phyloP scores from a whole-genome alignment of 2,113 vertebrate genomes.

The Elephas maximus region DNA sequence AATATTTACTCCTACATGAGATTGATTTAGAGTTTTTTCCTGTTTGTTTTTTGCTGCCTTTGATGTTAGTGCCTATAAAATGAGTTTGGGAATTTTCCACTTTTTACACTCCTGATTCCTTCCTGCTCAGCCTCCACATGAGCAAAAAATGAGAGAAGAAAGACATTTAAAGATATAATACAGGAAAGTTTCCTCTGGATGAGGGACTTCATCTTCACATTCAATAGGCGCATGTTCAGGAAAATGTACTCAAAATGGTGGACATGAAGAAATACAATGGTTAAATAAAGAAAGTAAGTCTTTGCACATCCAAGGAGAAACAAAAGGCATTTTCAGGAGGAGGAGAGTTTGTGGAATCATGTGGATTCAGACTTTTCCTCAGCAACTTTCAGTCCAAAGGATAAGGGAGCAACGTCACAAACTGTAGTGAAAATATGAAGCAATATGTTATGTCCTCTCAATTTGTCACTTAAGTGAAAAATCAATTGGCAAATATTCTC shows the following conservation, averaged over 20 bases:
- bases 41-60: background rate
- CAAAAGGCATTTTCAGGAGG: background rate
- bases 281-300: slow-evolving; percentile 34
- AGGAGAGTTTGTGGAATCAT: background rate
- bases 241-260: background rate
- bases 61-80: background rate
- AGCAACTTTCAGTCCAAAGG: background rate
- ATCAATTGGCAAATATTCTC: background rate
- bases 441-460: background rate
- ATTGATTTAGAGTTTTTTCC: background rate
- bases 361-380: background rate
- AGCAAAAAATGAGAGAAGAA: slow-evolving; percentile 12
- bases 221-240: background rate
- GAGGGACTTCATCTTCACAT: slow-evolving; percentile 38
- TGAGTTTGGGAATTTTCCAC: background rate
- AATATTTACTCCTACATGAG: background rate
- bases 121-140: background rate
- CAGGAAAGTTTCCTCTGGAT: background rate
- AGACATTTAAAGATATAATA: background rate
- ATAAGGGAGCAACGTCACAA: background rate
- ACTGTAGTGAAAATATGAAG: background rate
- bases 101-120: slow-evolving; percentile 21
- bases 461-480: background rate
- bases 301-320: background rate
- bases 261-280: background rate